These are phyloP conservation scores for Lonchura striata DNA, from an alignment of 2,113 vertebrate species.

Conservation along the genomic window DNA sequence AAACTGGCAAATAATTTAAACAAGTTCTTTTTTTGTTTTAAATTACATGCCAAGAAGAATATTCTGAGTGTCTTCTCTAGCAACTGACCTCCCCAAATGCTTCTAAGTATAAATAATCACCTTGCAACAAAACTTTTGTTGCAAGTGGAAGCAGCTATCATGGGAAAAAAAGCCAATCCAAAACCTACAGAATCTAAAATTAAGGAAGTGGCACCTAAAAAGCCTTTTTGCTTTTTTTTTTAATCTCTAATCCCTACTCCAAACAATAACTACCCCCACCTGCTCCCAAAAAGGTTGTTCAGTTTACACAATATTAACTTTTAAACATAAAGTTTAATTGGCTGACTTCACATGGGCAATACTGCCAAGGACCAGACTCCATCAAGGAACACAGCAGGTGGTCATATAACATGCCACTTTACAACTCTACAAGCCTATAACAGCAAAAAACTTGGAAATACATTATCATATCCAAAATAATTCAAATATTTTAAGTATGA, in stretches of 20 bases:
- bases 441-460: constrained; percentile 57
- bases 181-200: background rate
- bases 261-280: background rate
- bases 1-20: constrained; percentile 35
- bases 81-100: background rate
- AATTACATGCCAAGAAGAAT: background rate
- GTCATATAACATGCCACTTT: constrained; percentile 13
- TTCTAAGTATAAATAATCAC: background rate
- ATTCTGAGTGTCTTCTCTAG: constrained; percentile 2
- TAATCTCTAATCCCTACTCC: background rate
- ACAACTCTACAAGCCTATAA: constrained; percentile 34
- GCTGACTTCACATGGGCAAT: constrained; percentile 6
- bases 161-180: background rate
- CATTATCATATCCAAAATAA: constrained; percentile 30
- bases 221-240: background rate
- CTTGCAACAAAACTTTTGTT: constrained; percentile 1
- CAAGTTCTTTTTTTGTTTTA: background rate
- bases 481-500: background rate
- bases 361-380: constrained; percentile 8
- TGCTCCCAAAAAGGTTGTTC: background rate
- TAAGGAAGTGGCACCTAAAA: constrained; percentile 19
- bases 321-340: background rate
- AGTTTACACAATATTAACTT: background rate
- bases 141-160: background rate
- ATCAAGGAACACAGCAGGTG: background rate